phyloP scores from a whole-genome alignment of 2,113 vertebrate species.

The Sceloporus tristichus region DNA sequence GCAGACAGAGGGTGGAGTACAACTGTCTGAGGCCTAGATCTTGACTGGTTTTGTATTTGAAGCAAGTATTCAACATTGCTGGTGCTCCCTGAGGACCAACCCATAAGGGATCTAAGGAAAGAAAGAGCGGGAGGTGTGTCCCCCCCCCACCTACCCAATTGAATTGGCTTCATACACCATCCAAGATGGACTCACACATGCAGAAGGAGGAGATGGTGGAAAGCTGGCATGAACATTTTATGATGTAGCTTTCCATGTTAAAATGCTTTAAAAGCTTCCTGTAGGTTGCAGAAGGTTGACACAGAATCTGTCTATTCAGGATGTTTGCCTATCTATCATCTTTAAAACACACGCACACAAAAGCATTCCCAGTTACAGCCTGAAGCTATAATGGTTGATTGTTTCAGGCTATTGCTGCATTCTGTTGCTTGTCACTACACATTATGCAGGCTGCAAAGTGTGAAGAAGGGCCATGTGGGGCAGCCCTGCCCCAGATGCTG shows the following conservation, averaged over 20 bases:
- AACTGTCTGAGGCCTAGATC: not conserved
- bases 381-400: not conserved
- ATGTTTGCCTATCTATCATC: too few species aligned
- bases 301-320: too few species aligned
- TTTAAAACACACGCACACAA: too few species aligned
- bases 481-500: not conserved
- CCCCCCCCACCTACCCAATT: too few species aligned
- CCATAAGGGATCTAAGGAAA: not conserved
- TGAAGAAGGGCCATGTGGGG: not conserved
- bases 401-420: not conserved
- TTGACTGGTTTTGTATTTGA: conserved; percentile 16
- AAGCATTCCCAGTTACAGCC: too few species aligned
- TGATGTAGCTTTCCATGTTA: not conserved
- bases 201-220: not conserved
- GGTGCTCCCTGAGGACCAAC: not conserved
- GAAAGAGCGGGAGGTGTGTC: not conserved
- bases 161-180: not conserved
- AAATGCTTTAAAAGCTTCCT: too few species aligned
- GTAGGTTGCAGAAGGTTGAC: too few species aligned
- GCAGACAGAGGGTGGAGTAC: not conserved
- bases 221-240: too few species aligned
- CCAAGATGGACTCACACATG: not conserved
- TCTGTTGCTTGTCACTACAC: not conserved
- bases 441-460: not conserved
- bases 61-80: not conserved